Evolutionary conservation across 92 coral and sea anemone species (phyloP).

Genomic region (Umimayanthus chanpuru): DNA sequence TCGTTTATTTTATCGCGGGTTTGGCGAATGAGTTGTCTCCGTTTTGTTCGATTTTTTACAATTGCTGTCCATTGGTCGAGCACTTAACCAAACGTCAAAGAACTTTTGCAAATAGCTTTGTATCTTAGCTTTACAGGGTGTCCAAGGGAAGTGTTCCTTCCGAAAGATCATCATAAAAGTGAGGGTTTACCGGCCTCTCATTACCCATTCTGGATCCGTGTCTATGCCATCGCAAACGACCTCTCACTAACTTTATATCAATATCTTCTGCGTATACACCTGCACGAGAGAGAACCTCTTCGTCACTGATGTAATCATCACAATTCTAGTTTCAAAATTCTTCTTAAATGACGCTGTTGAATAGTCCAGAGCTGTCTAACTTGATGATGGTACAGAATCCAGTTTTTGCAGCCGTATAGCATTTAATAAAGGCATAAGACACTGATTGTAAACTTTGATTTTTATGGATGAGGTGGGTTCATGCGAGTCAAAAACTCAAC

Average conservation of each 20-base stretch:
- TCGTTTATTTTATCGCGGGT: not conserved
- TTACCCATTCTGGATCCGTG: too few species aligned
- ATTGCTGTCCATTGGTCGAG: not conserved
- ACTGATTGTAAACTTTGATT: too few species aligned
- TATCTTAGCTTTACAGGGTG: constrained; percentile 15
- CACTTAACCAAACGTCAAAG: constrained; percentile 11
- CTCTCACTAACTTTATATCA: not conserved
- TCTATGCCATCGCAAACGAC: too few species aligned
- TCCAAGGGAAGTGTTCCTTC: constrained; percentile 9
- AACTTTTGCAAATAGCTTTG: constrained; percentile 29
- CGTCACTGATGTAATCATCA: not conserved
- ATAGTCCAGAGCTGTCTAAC: too few species aligned
- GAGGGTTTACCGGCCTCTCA: constrained; percentile 2
- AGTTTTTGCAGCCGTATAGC: too few species aligned
- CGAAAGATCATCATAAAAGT: not conserved
- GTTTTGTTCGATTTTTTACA: not conserved
- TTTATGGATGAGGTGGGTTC: too few species aligned
- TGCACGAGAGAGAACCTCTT: not conserved
- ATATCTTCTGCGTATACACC: not conserved
- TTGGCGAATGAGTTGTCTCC: not conserved
- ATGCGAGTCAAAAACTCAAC: too few species aligned
- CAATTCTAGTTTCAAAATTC: too few species aligned
- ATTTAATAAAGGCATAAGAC: too few species aligned
- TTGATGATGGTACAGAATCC: too few species aligned
- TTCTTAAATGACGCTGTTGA: too few species aligned